These are phyloP conservation scores for Thryonomys swinderianus DNA, from an alignment of 2,113 vertebrate genomes.

Conservation along the genomic window DNA sequence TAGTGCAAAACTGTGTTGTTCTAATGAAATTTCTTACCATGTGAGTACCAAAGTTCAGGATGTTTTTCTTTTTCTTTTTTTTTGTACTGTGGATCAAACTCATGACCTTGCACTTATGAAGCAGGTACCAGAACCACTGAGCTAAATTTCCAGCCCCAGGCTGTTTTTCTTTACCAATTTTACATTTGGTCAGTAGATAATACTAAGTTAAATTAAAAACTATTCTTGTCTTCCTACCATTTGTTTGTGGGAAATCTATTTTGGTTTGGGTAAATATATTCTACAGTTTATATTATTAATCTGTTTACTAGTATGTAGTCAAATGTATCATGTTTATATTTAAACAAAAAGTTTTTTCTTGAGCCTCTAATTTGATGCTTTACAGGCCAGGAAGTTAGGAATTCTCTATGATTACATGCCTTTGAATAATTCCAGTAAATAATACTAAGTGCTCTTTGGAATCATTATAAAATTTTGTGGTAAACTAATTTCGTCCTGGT, in stretches of 20 bases:
- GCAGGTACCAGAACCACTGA: too few relatives aligned
- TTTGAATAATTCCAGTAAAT: conserved; percentile 71
- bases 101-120: too few relatives aligned
- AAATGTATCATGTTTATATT: conserved; percentile 37
- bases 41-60: neutral
- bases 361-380: conserved; percentile 54
- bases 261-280: conserved; percentile 40
- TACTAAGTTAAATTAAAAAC: neutral
- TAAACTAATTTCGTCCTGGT: conserved; percentile 68
- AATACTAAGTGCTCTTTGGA: conserved; percentile 63
- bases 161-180: conserved; percentile 17
- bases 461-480: conserved; percentile 71
- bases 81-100: too few relatives aligned
- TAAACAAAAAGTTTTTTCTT: conserved; percentile 37
- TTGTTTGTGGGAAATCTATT: conserved; percentile 4
- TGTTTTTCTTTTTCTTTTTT: conserved; percentile 27
- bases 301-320: neutral
- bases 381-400: conserved; percentile 62
- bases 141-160: too few relatives aligned
- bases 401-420: conserved; percentile 65
- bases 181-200: neutral
- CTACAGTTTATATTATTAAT: conserved; percentile 37
- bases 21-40: neutral
- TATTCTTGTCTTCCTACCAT: neutral
- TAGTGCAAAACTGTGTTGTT: neutral